Conservation (phyloP, 2,797 vertebrate species). For the Typhlichthys subterraneus region DNA sequence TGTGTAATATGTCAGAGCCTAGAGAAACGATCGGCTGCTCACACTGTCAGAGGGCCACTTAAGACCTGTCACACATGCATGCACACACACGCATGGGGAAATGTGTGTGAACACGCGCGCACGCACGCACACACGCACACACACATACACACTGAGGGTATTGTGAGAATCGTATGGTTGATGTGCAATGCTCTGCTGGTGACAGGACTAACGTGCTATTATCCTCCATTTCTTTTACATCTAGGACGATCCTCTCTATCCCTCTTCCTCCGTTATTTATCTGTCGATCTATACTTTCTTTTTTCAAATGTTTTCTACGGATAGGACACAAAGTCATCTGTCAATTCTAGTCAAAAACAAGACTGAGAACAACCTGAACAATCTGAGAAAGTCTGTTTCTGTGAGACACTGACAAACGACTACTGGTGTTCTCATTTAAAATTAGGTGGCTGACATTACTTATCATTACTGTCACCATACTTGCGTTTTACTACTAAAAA, state of each 20-base stretch:
- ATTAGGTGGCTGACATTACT: too few species aligned
- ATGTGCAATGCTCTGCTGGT: slow-evolving; percentile 40
- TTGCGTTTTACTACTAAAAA: too few species aligned
- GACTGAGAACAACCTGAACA: neutral
- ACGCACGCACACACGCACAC: slow-evolving; percentile 12
- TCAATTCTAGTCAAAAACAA: slow-evolving; percentile 1
- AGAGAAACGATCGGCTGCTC: slow-evolving; percentile 60
- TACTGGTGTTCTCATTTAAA: neutral
- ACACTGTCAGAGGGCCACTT: slow-evolving; percentile 66
- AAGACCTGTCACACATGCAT: slow-evolving; percentile 45
- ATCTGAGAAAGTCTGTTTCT: neutral
- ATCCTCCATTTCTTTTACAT: slow-evolving; percentile 63
- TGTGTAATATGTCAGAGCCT: slow-evolving; percentile 56
- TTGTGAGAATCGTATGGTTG: slow-evolving; percentile 49
- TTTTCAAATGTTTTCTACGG: slow-evolving; percentile 40
- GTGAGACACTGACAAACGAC: neutral
- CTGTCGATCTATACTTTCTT: slow-evolving; percentile 41
- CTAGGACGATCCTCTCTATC: slow-evolving; percentile 36
- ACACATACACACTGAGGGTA: slow-evolving; percentile 27
- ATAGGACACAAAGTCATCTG: slow-evolving; percentile 26
- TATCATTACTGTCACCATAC: too few species aligned
- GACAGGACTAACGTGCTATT: slow-evolving; percentile 66
- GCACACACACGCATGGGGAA: neutral
- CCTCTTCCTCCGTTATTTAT: slow-evolving; percentile 45
- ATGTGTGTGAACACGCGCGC: slow-evolving; percentile 5